A percentile compares a stretch with the other conserved stretches of the same genome.
These are phyloP conservation scores for Seriola rivoliana DNA, from an alignment of 2,113 vertebrate species.

Conservation along the genomic window DNA sequence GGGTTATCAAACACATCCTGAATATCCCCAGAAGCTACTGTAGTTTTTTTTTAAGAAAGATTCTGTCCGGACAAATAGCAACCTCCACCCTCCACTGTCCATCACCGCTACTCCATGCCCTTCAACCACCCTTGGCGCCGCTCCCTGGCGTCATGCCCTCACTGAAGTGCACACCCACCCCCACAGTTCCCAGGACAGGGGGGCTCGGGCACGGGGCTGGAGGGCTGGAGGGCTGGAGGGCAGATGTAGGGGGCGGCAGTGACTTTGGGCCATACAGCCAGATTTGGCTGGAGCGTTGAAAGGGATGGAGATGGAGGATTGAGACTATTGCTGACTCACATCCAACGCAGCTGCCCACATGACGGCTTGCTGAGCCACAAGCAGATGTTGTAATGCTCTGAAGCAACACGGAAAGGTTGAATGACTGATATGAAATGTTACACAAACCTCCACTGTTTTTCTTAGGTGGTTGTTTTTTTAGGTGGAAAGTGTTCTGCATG, in stretches of 20 bases:
- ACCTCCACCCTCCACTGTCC: constrained; percentile 1
- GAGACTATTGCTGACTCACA: constrained; percentile 52
- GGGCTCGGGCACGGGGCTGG: constrained; percentile 16
- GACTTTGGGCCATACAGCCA: constrained; percentile 61
- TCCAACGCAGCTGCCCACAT: constrained; percentile 44
- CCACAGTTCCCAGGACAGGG: constrained; percentile 42
- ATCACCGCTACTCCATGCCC: constrained; percentile 37
- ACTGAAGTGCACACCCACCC: constrained; percentile 29
- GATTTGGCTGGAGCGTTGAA: constrained; percentile 49
- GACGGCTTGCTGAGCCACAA: constrained; percentile 49
- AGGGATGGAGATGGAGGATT: constrained; percentile 24
- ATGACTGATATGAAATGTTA: constrained; percentile 10
- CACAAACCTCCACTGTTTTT: background rate
- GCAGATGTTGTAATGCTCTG: constrained; percentile 58
- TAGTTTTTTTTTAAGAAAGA: background rate
- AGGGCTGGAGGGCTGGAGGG: constrained; percentile 43
- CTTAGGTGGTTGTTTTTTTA: background rate
- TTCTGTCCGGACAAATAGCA: constrained; percentile 1
- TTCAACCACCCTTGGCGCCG: constrained; percentile 44
- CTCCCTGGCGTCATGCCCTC: constrained; percentile 47
- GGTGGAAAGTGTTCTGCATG: background rate
- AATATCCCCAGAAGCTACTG: background rate
- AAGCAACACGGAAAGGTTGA: constrained; percentile 14
- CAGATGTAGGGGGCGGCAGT: constrained; percentile 60
- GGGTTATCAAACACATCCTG: background rate